Evolutionary conservation across 37 sponge, comb jelly and placozoan species (phyloP).

Genomic region (Halisarca cf. caerulea): DNA sequence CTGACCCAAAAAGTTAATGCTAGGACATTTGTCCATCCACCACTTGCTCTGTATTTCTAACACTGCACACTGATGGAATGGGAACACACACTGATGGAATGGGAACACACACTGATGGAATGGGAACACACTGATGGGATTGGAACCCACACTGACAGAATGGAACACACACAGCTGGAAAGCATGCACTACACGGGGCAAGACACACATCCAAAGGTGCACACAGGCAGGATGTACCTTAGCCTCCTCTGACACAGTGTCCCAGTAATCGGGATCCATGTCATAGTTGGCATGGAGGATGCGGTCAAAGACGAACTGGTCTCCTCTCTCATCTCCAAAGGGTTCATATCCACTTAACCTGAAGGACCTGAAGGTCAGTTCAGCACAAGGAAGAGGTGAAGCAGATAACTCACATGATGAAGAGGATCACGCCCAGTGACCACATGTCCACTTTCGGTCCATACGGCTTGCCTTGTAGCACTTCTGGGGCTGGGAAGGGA

Average conservation of each 20-base stretch:
- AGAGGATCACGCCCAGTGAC: conserved; percentile 38
- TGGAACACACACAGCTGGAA: too few relatives aligned
- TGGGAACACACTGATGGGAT: too few relatives aligned
- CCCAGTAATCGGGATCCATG: conserved; percentile 10
- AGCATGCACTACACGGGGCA: too few relatives aligned
- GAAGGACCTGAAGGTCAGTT: neutral
- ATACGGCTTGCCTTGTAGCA: conserved; percentile 31
- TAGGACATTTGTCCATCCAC: too few relatives aligned
- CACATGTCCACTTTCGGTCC: conserved; percentile 39
- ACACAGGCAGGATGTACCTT: too few relatives aligned
- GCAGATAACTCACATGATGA: conserved; percentile 28
- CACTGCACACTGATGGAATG: too few relatives aligned
- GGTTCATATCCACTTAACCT: conserved; percentile 32
- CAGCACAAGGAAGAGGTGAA: neutral
- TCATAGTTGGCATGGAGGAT: conserved; percentile 11
- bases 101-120: too few relatives aligned
- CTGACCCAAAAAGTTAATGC: too few relatives aligned
- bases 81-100: too few relatives aligned
- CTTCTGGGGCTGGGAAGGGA: conserved; percentile 37
- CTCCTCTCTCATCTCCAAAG: conserved; percentile 12
- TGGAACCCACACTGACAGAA: too few relatives aligned
- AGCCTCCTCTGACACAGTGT: neutral
- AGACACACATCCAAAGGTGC: too few relatives aligned
- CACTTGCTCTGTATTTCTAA: too few relatives aligned
- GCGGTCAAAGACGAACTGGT: neutral